Evolutionary conservation across 2,888 invertebrate species (phyloP), one percentile per base, ranked within the genome.

Genomic region (Cryptophagus acutangulus): DNA sequence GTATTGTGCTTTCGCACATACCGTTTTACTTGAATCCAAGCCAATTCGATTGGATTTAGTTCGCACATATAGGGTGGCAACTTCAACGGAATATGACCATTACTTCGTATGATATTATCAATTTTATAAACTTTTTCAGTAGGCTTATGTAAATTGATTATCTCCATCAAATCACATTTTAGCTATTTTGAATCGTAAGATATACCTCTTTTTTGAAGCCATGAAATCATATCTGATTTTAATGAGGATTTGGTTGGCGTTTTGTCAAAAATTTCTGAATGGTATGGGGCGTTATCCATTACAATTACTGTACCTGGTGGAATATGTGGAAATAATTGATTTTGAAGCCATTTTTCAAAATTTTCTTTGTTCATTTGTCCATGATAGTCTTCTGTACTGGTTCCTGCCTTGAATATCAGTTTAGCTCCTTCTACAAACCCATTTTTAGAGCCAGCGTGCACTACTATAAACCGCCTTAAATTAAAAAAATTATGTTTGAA

Each of bases 241-340:
- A n/a, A n/a, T n/a, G n/a, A 17, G n/a, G n/a, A n/a, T n/a, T n/a
- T n/a, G n/a, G 40, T 39, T 6, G 48, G 46, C 14, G 29, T 14
- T 36, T 43, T 43, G 13, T 36, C 35, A 4, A 28, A 15, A 9
- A 17, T 13, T n/a, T 33, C 35, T 1, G 40, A 44, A 24, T 46
- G 43, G 20, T 43, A 46, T 1, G 48, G 39, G 1, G 48, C 45
- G 36, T 51, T 49, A 18, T 51, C 49, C 17, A 51, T 39, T 28
- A 49, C 43, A 26, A 49, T 51, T 14, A 51, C 46, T 12, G 38
- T 40, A 25, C 41, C 38, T n/a, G 38, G 40, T 5, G 24, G 24
- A 28, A 48, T 31, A 38, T 46, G 46, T 26, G 41, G 42, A 14
- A 47, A 37, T 3, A 48, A 24, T 24, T 42, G 45, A 13, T 46